phyloP scores from a whole-genome alignment of 2,797 vertebrate species.

The Syndactyla subalaris region DNA sequence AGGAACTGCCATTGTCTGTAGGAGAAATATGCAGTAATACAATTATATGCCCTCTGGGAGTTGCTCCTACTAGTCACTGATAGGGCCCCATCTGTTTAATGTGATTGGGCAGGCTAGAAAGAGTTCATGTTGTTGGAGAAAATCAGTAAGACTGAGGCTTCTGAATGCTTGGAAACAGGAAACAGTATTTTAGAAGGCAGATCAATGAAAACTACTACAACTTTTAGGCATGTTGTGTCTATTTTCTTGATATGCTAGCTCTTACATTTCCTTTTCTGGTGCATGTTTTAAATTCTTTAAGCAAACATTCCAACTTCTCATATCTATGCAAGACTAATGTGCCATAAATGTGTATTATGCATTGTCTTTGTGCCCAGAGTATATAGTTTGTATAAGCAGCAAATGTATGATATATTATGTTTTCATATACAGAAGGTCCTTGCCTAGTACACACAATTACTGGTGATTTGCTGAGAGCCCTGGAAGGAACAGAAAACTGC shows the following conservation, averaged over 20 bases:
- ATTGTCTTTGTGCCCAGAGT: neutral
- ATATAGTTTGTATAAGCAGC: neutral
- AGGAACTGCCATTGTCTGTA: slow-evolving; percentile 23
- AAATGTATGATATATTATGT: slow-evolving; percentile 36
- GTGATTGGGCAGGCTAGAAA: slow-evolving; percentile 5
- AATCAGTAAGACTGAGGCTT: neutral
- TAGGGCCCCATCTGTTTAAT: slow-evolving; percentile 49
- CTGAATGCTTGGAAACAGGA: neutral
- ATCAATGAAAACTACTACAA: neutral
- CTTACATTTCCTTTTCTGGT: neutral
- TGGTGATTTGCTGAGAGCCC: slow-evolving; percentile 93
- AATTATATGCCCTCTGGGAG: slow-evolving; percentile 16
- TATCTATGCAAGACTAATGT: neutral
- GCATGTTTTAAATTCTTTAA: neutral
- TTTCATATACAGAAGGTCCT: slow-evolving; percentile 87
- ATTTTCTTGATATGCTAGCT: neutral
- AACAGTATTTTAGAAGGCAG: neutral
- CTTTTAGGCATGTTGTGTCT: neutral
- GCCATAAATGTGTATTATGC: neutral
- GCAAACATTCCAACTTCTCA: neutral
- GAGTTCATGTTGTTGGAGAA: neutral
- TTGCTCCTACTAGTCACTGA: neutral
- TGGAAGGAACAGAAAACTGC: slow-evolving; percentile 93
- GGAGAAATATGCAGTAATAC: slow-evolving; percentile 11
- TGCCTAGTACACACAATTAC: slow-evolving; percentile 99